Percentiles rank a stretch among this genome's conserved stretches.
phyloP scores from a whole-genome alignment of 2,113 vertebrate species.

The Tretioscincus oriximinensis region DNA sequence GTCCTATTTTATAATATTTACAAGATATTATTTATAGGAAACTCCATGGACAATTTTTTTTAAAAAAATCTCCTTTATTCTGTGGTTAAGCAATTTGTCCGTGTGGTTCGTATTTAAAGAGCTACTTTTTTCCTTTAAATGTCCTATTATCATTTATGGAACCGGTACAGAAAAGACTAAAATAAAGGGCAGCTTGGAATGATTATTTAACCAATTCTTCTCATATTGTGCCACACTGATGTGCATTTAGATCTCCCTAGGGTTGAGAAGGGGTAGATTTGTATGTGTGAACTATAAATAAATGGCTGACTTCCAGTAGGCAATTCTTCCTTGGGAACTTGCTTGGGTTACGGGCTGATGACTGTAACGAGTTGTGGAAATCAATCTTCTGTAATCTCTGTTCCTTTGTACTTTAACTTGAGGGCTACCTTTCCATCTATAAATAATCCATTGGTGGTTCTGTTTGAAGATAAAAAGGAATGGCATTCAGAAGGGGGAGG shows the following conservation, averaged over 20 bases:
- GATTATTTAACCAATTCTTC: conserved; percentile 35
- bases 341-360: conserved; percentile 62
- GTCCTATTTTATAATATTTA: conserved; percentile 23
- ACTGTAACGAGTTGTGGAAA: conserved; percentile 62
- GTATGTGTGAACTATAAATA: conserved; percentile 51
- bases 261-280: background rate
- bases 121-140: conserved; percentile 17
- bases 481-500: conserved; percentile 43
- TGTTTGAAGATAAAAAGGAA: conserved; percentile 58
- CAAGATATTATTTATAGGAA: conserved; percentile 20
- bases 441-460: conserved; percentile 61
- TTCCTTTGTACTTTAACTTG: conserved; percentile 61
- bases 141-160: conserved; percentile 25
- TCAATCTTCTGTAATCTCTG: conserved; percentile 70
- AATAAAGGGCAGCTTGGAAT: background rate
- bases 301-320: conserved; percentile 58
- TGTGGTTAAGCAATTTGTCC: background rate
- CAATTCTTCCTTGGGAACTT: conserved; percentile 51
- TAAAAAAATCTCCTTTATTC: background rate
- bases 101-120: background rate
- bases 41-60: background rate
- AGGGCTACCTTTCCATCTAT: conserved; percentile 52
- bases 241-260: conserved; percentile 42
- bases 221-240: conserved; percentile 24
- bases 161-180: conserved; percentile 4